Evolutionary conservation across 2,888 invertebrate genomes (phyloP), one percentile per base, ranked within the genome.

Genomic region (Pyralis farinalis): DNA sequence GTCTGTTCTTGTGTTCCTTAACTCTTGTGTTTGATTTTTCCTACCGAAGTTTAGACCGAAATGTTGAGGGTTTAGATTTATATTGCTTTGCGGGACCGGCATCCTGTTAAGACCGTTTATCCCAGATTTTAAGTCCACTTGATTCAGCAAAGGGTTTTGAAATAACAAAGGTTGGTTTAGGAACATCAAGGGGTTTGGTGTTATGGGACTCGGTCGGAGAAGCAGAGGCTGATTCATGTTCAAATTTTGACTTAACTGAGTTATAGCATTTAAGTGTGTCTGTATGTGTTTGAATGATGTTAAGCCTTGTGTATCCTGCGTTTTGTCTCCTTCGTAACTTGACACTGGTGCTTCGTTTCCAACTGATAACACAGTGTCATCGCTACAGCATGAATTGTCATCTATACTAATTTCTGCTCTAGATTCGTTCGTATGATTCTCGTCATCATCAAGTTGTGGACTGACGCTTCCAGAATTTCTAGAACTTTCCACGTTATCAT

Each of bases 311-410:
- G 68, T 58, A 16, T 74, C 66, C 1, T 68, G 60, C 8, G 56
- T 50, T 44, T 64, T 76, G 28, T 79, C 74, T 1, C 74, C 73
- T 11, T 67, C 66, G 20, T 66, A 81, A 27, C 58, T 70, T 1
- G 89, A 86, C 5, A 91, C 82, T 12, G 91, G 90, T 1, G 91
- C 92, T 58, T 96, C 95, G 65, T 95, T 95, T 4, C 95, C 95
- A 49, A 96, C 95, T 54, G 95, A 95, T 22, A 96, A 68, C 2
- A 95, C 95, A 31, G 95, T 96, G 62, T 94, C 95, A 58, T 94
- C 94, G 56, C 93, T 93, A 54, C 93, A 92, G 51, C 93, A 93
- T 44, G 94, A 94, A 47, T 91, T 90, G 10, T 91, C 91, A 43
- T 86, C 89, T 8, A 90, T 80, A 44, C 89, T 87, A 22, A 87